Evolutionary conservation across 2,113 vertebrate species (phyloP), one percentile per base, ranked within the genome.

Genomic region (Lophochroa leadbeateri): DNA sequence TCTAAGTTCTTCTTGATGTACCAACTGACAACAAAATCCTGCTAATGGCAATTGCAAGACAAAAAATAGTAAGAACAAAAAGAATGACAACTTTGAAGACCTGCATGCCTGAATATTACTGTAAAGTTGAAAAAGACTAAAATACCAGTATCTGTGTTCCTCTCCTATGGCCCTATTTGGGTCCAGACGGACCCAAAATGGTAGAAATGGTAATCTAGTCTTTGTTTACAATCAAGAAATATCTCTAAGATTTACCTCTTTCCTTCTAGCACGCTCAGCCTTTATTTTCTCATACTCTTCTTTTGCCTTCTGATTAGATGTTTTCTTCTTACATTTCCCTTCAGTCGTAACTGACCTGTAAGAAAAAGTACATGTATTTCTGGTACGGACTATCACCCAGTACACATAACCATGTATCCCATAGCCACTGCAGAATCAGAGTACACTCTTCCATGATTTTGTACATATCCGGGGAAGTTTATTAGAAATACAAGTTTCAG

Each of bases 261-360:
- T 99, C 94, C 99, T 99, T 63, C 95, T 97, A 92, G 92, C 98
- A 86, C 74, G 98, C 27, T 98, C 98, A 80, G 98, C 98, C 93
- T 92, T 97, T 82, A 98, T 57, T 86, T 64, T 97, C 94, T 99
- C 98, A 97, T 99, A 99, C 18, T 99, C 99, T 95, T 99, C 99
- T 91, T 98, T 98, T 27, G 99, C 98, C 96, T 98, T 99, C 92
- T 99, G 99, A 95, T 98, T 99, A 19, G 98, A 99, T 0, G 99
- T 99, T 97, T 98, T 99, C 92, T 97, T 98, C 72, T 95, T 98
- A 85, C 96, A 92, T 88, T 98, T 99, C 52, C 97, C 98, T 88
- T 95, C 97, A 96, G 96, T 96, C 7, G 19, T 96, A 96, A 97
- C 95, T 61, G 97, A 97, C 46, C 98, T 98, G 44, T 89, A 85